phyloP scores from a whole-genome alignment of 2,797 vertebrate species.

The Sphaeramia orbicularis region DNA sequence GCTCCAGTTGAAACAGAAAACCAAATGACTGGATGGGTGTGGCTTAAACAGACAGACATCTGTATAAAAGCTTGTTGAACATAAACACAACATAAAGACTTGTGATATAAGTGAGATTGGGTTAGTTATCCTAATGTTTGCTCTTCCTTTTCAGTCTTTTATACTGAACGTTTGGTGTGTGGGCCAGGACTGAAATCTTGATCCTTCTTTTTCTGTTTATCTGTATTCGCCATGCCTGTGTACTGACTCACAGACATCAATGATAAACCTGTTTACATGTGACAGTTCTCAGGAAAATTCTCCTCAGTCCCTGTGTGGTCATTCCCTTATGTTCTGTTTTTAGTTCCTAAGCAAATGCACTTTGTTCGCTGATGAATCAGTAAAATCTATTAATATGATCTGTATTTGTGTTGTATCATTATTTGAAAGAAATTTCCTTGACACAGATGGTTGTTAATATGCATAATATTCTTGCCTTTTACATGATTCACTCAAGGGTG shows the following conservation, averaged over 20 bases:
- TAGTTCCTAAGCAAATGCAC: constrained; percentile 38
- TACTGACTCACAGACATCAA: constrained; percentile 8
- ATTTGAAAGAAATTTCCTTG: constrained; percentile 33
- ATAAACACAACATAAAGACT: neutral
- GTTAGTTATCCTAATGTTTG: neutral
- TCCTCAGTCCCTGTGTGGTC: constrained; percentile 7
- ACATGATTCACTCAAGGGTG: constrained; percentile 1
- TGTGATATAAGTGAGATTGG: neutral
- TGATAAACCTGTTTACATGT: constrained; percentile 6
- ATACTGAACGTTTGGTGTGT: neutral
- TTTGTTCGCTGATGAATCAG: constrained; percentile 39
- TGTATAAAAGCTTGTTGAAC: neutral
- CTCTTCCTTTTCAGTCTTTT: neutral
- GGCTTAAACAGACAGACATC: neutral
- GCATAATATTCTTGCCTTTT: constrained; percentile 14
- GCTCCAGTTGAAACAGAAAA: neutral
- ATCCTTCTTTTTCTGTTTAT: neutral
- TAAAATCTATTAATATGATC: constrained; percentile 33
- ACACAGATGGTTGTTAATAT: constrained; percentile 25
- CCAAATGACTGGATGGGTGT: neutral
- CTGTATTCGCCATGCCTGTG: neutral
- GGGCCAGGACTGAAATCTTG: neutral
- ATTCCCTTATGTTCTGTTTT: neutral
- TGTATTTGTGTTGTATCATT: neutral
- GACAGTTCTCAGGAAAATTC: constrained; percentile 54